Percentiles rank a stretch among this genome's conserved stretches.
Conservation (phyloP, 2,888 invertebrate species). For the Dynastes maya region DNA sequence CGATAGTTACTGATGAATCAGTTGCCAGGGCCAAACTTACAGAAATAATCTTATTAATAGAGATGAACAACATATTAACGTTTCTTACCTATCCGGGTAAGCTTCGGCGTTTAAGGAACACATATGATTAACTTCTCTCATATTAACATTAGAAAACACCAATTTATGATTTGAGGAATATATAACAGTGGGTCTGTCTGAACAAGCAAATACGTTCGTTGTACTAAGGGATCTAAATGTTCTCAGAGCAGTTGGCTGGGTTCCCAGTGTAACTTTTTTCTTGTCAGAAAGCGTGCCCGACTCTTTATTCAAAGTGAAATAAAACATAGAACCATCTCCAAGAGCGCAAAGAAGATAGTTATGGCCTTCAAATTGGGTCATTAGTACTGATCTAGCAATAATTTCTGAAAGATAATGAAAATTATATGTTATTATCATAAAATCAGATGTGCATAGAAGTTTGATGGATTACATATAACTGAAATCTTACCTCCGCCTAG, state of each 20-base stretch:
- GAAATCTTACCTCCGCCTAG: conserved; percentile 82
- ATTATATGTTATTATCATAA: conserved; percentile 22
- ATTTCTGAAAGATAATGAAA: conserved; percentile 80
- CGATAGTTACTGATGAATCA: conserved; percentile 92
- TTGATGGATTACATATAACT: conserved; percentile 29
- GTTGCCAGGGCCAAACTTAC: conserved; percentile 88
- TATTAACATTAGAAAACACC: conserved; percentile 98
- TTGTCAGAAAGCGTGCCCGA: conserved; percentile 87
- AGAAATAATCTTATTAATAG: conserved; percentile 31
- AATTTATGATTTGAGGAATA: conserved; percentile 99
- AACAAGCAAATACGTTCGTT: conserved; percentile 98
- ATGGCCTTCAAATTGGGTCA: conserved; percentile 94
- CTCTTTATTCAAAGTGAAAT: conserved; percentile 87
- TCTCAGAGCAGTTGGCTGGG: conserved; percentile 94
- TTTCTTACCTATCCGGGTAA: conserved; percentile 88
- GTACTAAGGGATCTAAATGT: conserved; percentile 93
- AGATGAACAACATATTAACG: conserved; percentile 24
- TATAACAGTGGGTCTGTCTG: conserved; percentile 98
- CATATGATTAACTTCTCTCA: conserved; percentile 97
- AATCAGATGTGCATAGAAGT: background rate
- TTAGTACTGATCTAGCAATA: conserved; percentile 95
- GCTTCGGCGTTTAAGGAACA: conserved; percentile 96
- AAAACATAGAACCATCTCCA: conserved; percentile 98
- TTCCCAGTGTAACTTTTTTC: conserved; percentile 97
- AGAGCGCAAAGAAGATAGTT: conserved; percentile 93